A percentile compares a stretch with the other conserved stretches of the same genome.
Conservation (phyloP, 2,888 invertebrate genomes). For the Tetropium fuscum region DNA sequence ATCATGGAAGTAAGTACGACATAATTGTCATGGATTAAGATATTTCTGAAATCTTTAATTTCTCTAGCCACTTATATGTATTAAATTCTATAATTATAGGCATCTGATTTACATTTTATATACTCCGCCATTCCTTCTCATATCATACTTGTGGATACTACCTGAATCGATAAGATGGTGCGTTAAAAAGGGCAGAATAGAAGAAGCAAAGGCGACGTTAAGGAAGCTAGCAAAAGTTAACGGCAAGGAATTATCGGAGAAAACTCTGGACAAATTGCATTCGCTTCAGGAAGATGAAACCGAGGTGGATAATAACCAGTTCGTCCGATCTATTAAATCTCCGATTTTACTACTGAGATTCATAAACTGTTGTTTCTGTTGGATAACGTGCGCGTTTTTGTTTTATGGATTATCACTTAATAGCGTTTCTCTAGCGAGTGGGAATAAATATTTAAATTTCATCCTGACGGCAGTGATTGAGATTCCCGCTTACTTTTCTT, state of each 20-base stretch:
- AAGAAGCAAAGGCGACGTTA: conserved; percentile 71
- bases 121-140: conserved; percentile 74
- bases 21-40: too few species aligned
- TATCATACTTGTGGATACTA: conserved; percentile 76
- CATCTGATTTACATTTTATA: conserved; percentile 68
- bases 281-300: background rate
- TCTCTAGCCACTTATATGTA: conserved; percentile 21
- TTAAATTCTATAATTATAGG: too few species aligned
- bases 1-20: conserved; percentile 75
- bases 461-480: conserved; percentile 77
- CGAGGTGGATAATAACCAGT: background rate
- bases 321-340: conserved; percentile 11
- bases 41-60: background rate
- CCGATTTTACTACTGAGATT: conserved; percentile 67
- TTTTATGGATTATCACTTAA: conserved; percentile 86
- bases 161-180: conserved; percentile 85
- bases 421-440: conserved; percentile 78
- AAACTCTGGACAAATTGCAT: conserved; percentile 52
- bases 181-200: conserved; percentile 71
- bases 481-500: conserved; percentile 78
- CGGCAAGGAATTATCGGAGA: conserved; percentile 59
- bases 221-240: conserved; percentile 75
- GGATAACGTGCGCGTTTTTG: conserved; percentile 84
- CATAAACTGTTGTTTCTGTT: conserved; percentile 79
- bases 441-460: conserved; percentile 83